phyloP scores from a whole-genome alignment of 1,140 invertebrate species.

The Pantala flavescens region DNA sequence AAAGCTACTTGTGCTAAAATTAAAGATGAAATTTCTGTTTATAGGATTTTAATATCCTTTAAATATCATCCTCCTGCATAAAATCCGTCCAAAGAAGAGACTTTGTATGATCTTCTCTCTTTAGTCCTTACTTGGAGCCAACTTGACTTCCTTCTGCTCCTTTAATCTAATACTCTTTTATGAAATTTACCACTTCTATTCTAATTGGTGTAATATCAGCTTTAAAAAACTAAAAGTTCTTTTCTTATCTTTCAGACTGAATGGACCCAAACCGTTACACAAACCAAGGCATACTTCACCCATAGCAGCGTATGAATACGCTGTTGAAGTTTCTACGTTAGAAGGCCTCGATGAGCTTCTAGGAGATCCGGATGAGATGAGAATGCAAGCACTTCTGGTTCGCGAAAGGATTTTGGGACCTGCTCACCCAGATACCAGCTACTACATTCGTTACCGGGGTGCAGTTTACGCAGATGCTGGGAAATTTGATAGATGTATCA shows the following conservation, averaged over 20 bases:
- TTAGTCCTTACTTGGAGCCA: no score
- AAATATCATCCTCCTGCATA: no score
- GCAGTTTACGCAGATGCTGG: constrained; percentile 92
- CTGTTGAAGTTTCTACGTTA: constrained; percentile 64
- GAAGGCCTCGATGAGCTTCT: constrained; percentile 76
- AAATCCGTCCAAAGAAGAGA: no score
- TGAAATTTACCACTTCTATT: no score
- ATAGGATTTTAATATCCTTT: no score
- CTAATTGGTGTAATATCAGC: no score
- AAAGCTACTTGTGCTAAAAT: no score
- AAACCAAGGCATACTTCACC: constrained; percentile 57
- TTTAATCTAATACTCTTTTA: no score
- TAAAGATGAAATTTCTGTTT: no score
- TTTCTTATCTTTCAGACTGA: constrained; percentile 20
- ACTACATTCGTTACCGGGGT: constrained; percentile 87
- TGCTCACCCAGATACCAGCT: constrained; percentile 91
- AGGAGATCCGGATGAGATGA: constrained; percentile 87
- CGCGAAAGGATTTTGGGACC: constrained; percentile 85
- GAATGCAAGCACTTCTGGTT: constrained; percentile 88
- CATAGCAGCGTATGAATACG: constrained; percentile 79
- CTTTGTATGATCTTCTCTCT: no score
- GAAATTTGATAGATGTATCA: constrained; percentile 82
- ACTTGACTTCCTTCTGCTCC: no score
- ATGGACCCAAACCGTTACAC: constrained; percentile 41
- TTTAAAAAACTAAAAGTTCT: neutral